These are phyloP conservation scores for Crax fasciolata DNA, from an alignment of 2,797 vertebrate genomes.

Conservation along the genomic window DNA sequence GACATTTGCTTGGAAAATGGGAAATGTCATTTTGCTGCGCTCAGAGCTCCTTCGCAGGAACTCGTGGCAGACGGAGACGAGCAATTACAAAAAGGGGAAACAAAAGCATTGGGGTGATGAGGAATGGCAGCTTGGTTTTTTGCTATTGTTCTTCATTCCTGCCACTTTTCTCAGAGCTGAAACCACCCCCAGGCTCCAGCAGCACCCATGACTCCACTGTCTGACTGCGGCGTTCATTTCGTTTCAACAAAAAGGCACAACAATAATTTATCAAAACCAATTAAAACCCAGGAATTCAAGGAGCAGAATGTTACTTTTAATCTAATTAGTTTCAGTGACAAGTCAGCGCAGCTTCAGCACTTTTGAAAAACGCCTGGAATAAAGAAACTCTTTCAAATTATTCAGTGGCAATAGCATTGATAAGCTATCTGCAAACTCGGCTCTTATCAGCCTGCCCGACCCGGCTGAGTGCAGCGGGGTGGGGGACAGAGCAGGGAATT, in stretches of 20 bases:
- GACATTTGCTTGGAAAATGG: background rate
- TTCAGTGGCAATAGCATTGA: background rate
- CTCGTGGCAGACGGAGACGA: background rate
- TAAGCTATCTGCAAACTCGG: background rate
- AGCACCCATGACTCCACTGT: rapidly evolving
- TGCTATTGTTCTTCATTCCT: background rate
- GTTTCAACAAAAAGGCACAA: background rate
- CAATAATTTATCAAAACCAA: slow-evolving; percentile 26
- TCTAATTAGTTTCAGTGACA: slow-evolving; percentile 52
- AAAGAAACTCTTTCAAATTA: slow-evolving; percentile 21
- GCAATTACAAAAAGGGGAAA: slow-evolving; percentile 10
- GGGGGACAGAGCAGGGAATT: background rate
- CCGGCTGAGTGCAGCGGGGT: background rate
- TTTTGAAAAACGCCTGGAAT: background rate
- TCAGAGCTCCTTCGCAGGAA: background rate
- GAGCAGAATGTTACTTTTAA: slow-evolving; percentile 41
- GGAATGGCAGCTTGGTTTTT: slow-evolving; percentile 29
- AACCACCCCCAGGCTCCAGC: background rate
- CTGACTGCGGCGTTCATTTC: background rate
- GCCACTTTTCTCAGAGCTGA: background rate
- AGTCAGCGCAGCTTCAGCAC: background rate
- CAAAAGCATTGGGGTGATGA: background rate
- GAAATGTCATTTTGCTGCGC: rapidly evolving
- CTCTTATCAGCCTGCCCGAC: background rate
- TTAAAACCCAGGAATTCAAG: background rate